These are phyloP conservation scores for Falco berigora DNA, from an alignment of 2,797 vertebrate genomes.

Conservation along the genomic window DNA sequence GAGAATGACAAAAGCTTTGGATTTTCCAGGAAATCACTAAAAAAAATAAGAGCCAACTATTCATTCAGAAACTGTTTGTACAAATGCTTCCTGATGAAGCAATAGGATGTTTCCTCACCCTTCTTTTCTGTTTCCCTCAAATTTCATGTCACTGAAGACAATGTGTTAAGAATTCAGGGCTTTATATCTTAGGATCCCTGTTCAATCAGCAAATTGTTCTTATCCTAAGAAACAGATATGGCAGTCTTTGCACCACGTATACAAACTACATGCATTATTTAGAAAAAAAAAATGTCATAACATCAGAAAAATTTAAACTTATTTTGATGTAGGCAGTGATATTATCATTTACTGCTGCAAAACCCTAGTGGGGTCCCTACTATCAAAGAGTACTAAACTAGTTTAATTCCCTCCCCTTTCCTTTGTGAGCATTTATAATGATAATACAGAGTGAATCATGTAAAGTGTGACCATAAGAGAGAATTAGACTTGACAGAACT, in stretches of 20 bases:
- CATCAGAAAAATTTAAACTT: not conserved
- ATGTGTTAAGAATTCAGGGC: not conserved
- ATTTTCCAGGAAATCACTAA: not conserved
- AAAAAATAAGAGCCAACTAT: not conserved
- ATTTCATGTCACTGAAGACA: not conserved
- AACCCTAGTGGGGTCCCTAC: not conserved
- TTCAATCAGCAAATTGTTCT: not conserved
- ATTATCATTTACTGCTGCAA: not conserved
- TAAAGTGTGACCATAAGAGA: not conserved
- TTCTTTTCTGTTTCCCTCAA: not conserved
- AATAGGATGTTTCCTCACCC: not conserved
- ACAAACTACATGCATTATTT: not conserved
- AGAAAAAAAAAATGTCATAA: not conserved
- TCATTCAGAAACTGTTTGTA: not conserved
- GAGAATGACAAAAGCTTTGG: not conserved
- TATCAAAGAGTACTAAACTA: not conserved
- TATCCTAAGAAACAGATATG: not conserved
- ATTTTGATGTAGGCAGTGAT: not conserved
- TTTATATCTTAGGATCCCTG: not conserved
- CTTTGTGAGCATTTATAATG: not conserved
- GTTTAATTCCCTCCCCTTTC: not conserved
- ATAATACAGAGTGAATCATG: not conserved
- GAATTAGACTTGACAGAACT: not conserved
- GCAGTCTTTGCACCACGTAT: not conserved
- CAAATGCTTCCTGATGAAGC: not conserved